Base-by-base conservation (phyloP, 2,797 vertebrate genomes). In the Phoebastria nigripes region DNA sequence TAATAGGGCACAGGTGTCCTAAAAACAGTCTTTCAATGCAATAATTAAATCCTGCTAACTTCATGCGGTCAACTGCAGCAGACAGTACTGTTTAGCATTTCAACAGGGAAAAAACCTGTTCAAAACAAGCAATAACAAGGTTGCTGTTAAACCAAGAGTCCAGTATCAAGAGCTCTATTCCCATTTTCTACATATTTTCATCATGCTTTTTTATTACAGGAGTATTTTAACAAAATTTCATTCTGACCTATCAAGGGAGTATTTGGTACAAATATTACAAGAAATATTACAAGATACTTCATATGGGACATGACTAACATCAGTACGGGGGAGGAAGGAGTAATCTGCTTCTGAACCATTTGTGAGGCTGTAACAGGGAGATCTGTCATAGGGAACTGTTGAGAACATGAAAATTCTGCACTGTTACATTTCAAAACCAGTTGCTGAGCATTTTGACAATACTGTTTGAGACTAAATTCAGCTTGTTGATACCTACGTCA, bases 1-100 rank as follows among this genome's bases (percentile, higher is more conserved):
- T 97, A 97, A 97, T 58, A 96, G 63, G 73, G 74, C 90, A 67
- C 97, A 98, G 97, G 97, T 98, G 95, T 93, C 93, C 84, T 87
- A 90, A 97, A 90, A 91, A 49, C 71, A 96, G 63, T 59, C 83
- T 92, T 96, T 92, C 80, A 87, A 70, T 16, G 42, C 46, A 92
- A 46, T 92, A 91, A 97, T 96, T 93, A 95, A 93, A 97, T 91
- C 44, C 80, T 33, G 49, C 44, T 62, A 84, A 54, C 51, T 90
- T 71, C 80, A 78, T 18, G 15, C 21, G 49, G 77, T 89, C 94
- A 91, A 20, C 85, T 95, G 59, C 80, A 89, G 63, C 54, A 89
- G 83, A 35, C 51, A 91, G 37, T 19, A 49, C 20, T 35, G 37
- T 29, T 93, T 47, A n/a, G 63, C 24, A 15, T 6, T 92, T 39